Evolutionary conservation across 2,113 vertebrate species (phyloP), one percentile per base, ranked within the genome.

Genomic region (Cheirogaleus medius): DNA sequence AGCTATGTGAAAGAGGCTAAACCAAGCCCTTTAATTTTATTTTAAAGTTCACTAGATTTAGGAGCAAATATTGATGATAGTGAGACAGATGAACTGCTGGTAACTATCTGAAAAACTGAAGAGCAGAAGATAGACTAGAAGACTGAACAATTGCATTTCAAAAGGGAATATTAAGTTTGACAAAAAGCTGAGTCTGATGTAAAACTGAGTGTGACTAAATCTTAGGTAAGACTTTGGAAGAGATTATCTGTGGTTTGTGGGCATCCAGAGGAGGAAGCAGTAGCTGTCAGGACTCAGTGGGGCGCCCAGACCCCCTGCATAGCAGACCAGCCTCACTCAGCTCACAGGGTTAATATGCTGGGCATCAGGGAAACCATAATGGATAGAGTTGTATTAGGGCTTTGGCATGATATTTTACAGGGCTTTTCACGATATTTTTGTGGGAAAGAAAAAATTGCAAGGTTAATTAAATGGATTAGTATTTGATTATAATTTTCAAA

Each of bases 91-190:
- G 34, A 92, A 82, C 64, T 74, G 18, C 32, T 93, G 66, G 68
- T 91, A 83, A 83, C 94, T 87, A 56, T 66, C 69, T 84, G 34
- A 58, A 80, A 95, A 93, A 73, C 58, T 56, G 27, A 84, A 83
- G 68, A 82, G 64, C 2, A 20, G 20, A 68, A 97, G 49, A 37
- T 39, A 63, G 10, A n/a, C 14, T 68, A 68, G 54, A 68, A 44
- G 80, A 60, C 9, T 58, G 4, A 47, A 86, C 9, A 63, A 32
- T 3, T 82, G 23, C 82, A 74, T 82, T 93, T 95, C 29, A 76
- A 60, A 85, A 52, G 13, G 1, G 23, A 49, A 74, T 47, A 82
- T 82, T 60, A 86, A 76, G 39, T 74, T 68, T 81, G 80, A 86
- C 15, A 23, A 42, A 73, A 80, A 85, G 4, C 66, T 86, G 56